A percentile compares a stretch with the other conserved stretches of the same genome.
Evolutionary conservation across 2,888 invertebrate species (phyloP).

Genomic region (Creontiades dilutus): DNA sequence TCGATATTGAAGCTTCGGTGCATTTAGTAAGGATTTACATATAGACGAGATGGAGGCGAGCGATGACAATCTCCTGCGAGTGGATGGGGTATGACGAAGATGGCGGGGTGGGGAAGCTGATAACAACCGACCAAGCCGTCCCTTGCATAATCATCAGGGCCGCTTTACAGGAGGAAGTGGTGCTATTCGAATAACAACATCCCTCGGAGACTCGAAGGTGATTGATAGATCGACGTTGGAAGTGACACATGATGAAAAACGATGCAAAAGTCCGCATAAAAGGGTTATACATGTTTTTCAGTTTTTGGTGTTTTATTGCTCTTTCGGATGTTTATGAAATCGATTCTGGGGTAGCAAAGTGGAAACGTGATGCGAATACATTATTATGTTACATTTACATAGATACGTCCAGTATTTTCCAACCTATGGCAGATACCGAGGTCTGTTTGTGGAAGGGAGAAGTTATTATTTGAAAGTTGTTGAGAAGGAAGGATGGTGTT

Average conservation of each 20-base stretch:
- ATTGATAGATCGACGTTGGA: not conserved
- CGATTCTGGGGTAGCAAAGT: no score
- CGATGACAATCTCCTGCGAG: slow-evolving; percentile 29
- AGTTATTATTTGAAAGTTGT: no score
- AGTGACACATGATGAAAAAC: not conserved
- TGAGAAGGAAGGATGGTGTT: no score
- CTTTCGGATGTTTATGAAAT: no score
- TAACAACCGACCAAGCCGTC: not conserved
- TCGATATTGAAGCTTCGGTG: slow-evolving; percentile 39
- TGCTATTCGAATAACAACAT: slow-evolving; percentile 10
- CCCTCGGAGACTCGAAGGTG: not conserved
- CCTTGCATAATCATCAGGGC: not conserved
- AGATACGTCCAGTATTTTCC: no score
- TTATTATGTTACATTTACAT: no score
- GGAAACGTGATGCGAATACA: no score
- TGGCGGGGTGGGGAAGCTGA: not conserved
- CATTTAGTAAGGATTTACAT: slow-evolving; percentile 58
- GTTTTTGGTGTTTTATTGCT: no score
- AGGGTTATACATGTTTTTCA: no score
- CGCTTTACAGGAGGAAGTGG: slow-evolving; percentile 7
- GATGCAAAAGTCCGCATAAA: not conserved
- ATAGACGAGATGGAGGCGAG: slow-evolving; percentile 52
- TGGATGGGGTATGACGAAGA: not conserved
- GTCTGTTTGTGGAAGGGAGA: no score
- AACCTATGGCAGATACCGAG: no score